These are phyloP conservation scores for Vanacampus margaritifer DNA, from an alignment of 2,113 vertebrate genomes.

Conservation along the genomic window DNA sequence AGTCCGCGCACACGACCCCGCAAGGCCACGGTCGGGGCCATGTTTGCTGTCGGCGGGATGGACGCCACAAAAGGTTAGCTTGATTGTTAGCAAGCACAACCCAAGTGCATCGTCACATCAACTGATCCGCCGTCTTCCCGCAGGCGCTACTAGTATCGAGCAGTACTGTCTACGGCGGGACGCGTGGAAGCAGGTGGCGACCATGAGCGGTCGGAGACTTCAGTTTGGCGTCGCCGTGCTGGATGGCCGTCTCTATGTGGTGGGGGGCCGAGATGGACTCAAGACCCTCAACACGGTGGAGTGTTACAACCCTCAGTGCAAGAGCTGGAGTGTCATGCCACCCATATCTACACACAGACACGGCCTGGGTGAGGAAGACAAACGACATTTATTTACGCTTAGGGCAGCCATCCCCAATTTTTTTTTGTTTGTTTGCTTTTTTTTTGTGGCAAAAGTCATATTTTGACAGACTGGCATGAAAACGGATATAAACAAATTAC, in stretches of 20 bases:
- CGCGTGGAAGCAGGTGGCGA: constrained; percentile 91
- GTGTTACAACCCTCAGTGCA: constrained; percentile 94
- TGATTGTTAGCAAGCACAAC: neutral
- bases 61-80: constrained; percentile 87
- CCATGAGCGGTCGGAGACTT: constrained; percentile 92
- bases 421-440: neutral
- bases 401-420: neutral
- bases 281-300: constrained; percentile 98
- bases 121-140: neutral
- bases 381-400: neutral
- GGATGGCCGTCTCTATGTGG: constrained; percentile 90
- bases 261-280: constrained; percentile 92
- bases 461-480: too few species aligned
- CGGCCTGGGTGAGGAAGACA: constrained; percentile 79
- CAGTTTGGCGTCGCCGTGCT: constrained; percentile 95
- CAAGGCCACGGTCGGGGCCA: constrained; percentile 91
- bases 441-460: neutral
- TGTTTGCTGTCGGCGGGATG: constrained; percentile 97
- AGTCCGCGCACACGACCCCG: constrained; percentile 93
- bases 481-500: too few species aligned
- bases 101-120: too few species aligned
- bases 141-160: constrained; percentile 96
- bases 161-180: constrained; percentile 94
- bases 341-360: constrained; percentile 98
- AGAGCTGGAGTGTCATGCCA: constrained; percentile 96